Percentiles rank a stretch among this genome's conserved stretches.
phyloP scores from a whole-genome alignment of 2,113 vertebrate genomes.

The Strix uralensis region DNA sequence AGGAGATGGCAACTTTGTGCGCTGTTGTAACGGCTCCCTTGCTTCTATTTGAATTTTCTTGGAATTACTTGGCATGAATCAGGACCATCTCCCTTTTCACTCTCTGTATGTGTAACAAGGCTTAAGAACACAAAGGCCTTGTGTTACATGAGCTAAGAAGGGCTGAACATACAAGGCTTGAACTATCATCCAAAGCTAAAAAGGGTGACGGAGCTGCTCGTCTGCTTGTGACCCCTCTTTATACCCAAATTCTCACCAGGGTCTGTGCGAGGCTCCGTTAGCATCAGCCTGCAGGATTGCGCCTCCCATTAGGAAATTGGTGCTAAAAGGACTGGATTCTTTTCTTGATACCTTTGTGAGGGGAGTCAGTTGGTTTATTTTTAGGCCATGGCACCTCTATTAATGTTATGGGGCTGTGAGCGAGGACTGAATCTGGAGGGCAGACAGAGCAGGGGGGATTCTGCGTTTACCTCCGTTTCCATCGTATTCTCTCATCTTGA shows the following conservation, averaged over 20 bases:
- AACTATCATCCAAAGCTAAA: not conserved
- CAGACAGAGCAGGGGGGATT: not conserved
- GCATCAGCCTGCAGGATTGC: not conserved
- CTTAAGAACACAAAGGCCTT: not conserved
- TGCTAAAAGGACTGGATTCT: not conserved
- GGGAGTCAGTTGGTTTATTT: not conserved
- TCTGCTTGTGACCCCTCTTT: not conserved
- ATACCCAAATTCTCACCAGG: not conserved
- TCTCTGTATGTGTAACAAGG: not conserved
- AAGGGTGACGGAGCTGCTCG: fast-evolving
- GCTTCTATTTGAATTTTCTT: not conserved
- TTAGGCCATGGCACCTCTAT: not conserved
- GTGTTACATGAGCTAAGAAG: not conserved
- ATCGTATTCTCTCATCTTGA: not conserved
- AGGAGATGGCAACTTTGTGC: not conserved
- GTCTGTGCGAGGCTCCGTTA: fast-evolving
- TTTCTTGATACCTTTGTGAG: not conserved
- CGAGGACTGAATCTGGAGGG: not conserved
- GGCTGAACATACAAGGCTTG: not conserved
- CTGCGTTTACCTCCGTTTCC: not conserved
- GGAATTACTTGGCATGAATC: not conserved
- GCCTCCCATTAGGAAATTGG: fast-evolving
- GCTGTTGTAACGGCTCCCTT: not conserved
- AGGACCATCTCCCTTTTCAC: not conserved
- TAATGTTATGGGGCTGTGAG: not conserved